phyloP scores from a whole-genome alignment of 2,797 vertebrate species.

The Sphaeramia orbicularis region DNA sequence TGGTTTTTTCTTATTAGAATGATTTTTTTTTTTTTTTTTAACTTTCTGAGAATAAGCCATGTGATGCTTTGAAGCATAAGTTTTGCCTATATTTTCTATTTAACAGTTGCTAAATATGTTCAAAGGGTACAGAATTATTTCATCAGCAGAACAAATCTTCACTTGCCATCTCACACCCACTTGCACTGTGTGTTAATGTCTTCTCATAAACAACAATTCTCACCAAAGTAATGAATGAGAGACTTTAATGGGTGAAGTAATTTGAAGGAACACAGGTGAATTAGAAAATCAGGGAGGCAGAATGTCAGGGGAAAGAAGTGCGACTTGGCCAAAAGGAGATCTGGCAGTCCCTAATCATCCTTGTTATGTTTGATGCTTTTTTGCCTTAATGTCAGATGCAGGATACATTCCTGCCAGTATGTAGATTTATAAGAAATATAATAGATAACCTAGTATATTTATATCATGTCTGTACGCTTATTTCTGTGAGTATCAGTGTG shows the following conservation, averaged over 20 bases:
- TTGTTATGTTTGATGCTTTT: conserved; percentile 85
- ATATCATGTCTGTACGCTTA: conserved; percentile 80
- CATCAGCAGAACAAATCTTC: conserved; percentile 70
- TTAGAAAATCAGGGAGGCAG: conserved; percentile 69
- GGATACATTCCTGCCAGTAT: conserved; percentile 81
- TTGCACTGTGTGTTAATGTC: conserved; percentile 70
- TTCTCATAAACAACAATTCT: conserved; percentile 70
- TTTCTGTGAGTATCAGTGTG: conserved; percentile 79
- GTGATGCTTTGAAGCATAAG: conserved; percentile 83
- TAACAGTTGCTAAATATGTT: conserved; percentile 69
- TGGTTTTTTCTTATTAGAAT: conserved; percentile 69
- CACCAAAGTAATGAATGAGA: conserved; percentile 82
- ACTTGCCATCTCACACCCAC: conserved; percentile 62
- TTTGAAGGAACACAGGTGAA: conserved; percentile 52
- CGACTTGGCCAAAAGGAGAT: conserved; percentile 62
- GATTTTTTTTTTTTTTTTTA: conserved; percentile 75
- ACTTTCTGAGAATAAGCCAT: conserved; percentile 87
- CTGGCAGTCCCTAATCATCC: conserved; percentile 76
- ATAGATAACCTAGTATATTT: conserved; percentile 83
- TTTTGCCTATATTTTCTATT: conserved; percentile 86
- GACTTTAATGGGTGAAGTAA: conserved; percentile 47
- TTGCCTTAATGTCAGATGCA: conserved; percentile 87
- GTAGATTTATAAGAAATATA: conserved; percentile 81
- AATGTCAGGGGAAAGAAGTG: conserved; percentile 67
- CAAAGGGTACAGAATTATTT: conserved; percentile 66